Evolutionary conservation across 2,113 vertebrate species (phyloP).

Genomic region (Ictalurus furcatus): DNA sequence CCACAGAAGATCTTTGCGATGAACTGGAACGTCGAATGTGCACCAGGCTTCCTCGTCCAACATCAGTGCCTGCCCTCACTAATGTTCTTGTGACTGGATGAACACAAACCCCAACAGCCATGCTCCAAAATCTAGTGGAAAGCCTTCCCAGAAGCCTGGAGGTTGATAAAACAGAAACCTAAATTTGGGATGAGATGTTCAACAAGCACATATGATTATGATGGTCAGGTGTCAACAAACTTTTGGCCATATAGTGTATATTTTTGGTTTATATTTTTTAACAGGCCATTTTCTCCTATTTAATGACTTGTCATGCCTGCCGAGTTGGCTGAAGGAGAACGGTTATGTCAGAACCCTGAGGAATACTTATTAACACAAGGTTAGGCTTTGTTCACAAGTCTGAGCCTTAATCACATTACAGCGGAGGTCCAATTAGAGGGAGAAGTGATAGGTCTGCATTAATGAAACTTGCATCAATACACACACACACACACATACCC

Average conservation of each 20-base stretch:
- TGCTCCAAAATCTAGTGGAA: background rate
- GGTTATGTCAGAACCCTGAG: constrained; percentile 7
- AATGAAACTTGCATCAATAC: constrained; percentile 10
- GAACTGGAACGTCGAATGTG: background rate
- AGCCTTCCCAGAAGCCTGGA: background rate
- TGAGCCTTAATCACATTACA: constrained; percentile 44
- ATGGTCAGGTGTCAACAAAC: background rate
- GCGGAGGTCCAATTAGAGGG: constrained; percentile 40
- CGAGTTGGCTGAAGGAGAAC: background rate
- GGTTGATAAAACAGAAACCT: background rate
- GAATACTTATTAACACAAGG: constrained; percentile 22
- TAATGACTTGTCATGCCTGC: background rate
- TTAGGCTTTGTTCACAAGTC: constrained; percentile 42
- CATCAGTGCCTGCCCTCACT: background rate
- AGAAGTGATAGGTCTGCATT: constrained; percentile 30
- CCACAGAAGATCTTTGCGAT: background rate
- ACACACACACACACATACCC: background rate
- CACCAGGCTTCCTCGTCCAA: background rate
- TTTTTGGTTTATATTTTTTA: too few species aligned
- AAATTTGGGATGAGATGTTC: background rate
- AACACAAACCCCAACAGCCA: background rate
- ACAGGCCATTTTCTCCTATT: background rate
- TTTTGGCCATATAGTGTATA: background rate
- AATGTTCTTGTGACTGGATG: background rate
- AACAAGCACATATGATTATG: background rate